A percentile compares a stretch with the other conserved stretches of the same genome.
Conservation (phyloP, 1,140 invertebrate genomes). For the Phocides pigmalion region DNA sequence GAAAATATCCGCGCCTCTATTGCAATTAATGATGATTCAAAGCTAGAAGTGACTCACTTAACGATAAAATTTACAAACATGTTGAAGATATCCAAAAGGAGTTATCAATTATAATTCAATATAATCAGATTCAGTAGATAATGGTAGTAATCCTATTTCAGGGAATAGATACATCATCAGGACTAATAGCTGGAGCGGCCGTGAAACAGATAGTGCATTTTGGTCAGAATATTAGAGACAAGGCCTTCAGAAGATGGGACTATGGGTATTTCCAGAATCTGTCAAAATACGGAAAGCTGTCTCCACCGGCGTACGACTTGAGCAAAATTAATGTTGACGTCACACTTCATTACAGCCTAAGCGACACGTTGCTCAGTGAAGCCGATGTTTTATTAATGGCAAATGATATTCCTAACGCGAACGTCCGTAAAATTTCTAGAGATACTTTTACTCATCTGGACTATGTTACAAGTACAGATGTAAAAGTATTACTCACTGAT, state of each 20-base stretch:
- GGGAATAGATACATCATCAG: slow-evolving; percentile 17
- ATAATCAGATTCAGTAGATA: not conserved
- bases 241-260: slow-evolving; percentile 53
- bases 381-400: slow-evolving; percentile 33
- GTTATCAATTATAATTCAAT: no score
- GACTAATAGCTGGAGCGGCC: slow-evolving; percentile 45
- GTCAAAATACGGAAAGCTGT: slow-evolving; percentile 38
- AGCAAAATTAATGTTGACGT: slow-evolving; percentile 30
- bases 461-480: slow-evolving; percentile 30
- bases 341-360: slow-evolving; percentile 34
- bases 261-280: slow-evolving; percentile 45
- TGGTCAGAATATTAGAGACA: slow-evolving; percentile 63
- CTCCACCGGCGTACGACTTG: slow-evolving; percentile 38
- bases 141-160: slow-evolving; percentile 1
- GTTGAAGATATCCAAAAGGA: no score
- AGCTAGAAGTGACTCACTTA: no score
- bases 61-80: no score
- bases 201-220: slow-evolving; percentile 61
- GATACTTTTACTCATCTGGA: slow-evolving; percentile 36
- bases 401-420: slow-evolving; percentile 34
- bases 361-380: slow-evolving; percentile 29
- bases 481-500: slow-evolving; percentile 35
- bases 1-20: no score
- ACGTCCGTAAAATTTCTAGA: slow-evolving; percentile 28
- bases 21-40: no score